Evolutionary conservation across 1,140 invertebrate species (phyloP).

Genomic region (Coelopa frigida): DNA sequence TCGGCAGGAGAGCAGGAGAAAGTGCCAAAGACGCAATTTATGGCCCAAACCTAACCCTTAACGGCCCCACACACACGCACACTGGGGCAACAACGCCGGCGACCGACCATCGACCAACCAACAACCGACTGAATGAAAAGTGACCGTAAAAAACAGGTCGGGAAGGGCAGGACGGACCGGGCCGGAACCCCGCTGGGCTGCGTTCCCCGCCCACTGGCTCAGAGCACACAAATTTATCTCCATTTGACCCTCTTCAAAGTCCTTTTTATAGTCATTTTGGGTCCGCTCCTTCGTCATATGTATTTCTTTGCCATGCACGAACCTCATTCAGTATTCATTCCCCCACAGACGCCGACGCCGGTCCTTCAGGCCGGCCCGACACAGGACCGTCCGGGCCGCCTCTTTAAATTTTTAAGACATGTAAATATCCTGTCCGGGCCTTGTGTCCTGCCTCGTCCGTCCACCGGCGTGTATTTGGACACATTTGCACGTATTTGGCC

Average conservation of each 20-base stretch:
- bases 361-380: constrained; percentile 15
- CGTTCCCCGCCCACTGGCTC: not conserved
- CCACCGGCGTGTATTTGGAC: no score
- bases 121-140: not conserved
- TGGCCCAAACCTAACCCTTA: not conserved
- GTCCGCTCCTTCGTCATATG: constrained; percentile 42
- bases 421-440: constrained; percentile 28
- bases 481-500: no score
- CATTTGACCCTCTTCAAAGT: constrained; percentile 46
- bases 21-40: not conserved
- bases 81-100: not conserved
- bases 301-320: constrained; percentile 43
- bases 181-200: not conserved
- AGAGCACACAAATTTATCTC: constrained; percentile 42
- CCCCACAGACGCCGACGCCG: constrained; percentile 17
- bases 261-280: constrained; percentile 45
- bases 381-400: constrained; percentile 15
- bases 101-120: not conserved
- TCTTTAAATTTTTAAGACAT: constrained; percentile 43
- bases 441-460: constrained; percentile 4
- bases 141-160: not conserved
- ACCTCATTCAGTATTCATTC: constrained; percentile 37
- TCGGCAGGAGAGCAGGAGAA: no score
- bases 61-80: not conserved
- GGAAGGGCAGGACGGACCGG: not conserved